Percentiles rank a stretch among this genome's conserved stretches.
Conservation (phyloP, 1,140 invertebrate species). For the Neocloeon triangulifer region DNA sequence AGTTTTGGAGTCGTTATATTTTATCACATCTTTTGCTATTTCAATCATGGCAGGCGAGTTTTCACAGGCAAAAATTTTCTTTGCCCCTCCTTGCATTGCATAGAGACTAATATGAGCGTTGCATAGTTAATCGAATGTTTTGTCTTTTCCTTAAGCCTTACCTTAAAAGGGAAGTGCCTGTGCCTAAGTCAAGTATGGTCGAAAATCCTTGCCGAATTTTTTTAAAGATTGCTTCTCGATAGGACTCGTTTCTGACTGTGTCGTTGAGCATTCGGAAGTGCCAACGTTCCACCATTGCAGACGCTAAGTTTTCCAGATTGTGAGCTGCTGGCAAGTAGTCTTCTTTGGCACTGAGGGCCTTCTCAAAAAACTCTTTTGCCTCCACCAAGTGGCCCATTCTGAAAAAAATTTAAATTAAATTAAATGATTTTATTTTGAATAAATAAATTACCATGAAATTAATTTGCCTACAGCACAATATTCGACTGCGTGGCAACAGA, state of each 20-base stretch:
- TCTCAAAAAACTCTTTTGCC: slow-evolving; percentile 15
- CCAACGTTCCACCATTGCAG: slow-evolving; percentile 40
- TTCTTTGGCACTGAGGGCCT: slow-evolving; percentile 15
- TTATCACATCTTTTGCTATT: slow-evolving; percentile 29
- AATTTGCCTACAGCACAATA: too few relatives aligned
- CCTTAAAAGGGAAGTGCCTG: slow-evolving; percentile 42
- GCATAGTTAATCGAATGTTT: background rate
- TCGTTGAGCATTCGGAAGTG: slow-evolving; percentile 68
- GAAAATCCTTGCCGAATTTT: slow-evolving; percentile 24
- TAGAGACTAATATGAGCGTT: slow-evolving; percentile 28
- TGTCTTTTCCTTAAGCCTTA: slow-evolving; percentile 7
- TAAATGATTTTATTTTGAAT: too few relatives aligned
- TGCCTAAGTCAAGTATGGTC: slow-evolving; percentile 45
- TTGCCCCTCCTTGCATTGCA: slow-evolving; percentile 27
- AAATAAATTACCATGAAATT: too few relatives aligned
- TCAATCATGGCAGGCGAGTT: slow-evolving; percentile 31
- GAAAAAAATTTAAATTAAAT: too few relatives aligned
- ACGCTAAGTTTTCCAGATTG: slow-evolving; percentile 20
- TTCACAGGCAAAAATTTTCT: slow-evolving; percentile 38
- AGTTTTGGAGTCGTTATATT: slow-evolving; percentile 19
- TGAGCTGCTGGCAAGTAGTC: slow-evolving; percentile 15
- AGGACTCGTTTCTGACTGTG: slow-evolving; percentile 35
- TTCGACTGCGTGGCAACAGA: too few relatives aligned
- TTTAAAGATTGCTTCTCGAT: slow-evolving; percentile 32
- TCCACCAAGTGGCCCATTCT: slow-evolving; percentile 17